Percentiles rank a stretch among this genome's conserved stretches.
These are phyloP conservation scores for Rhadinocentrus ornatus DNA, from an alignment of 2,797 vertebrate species.

Conservation along the genomic window DNA sequence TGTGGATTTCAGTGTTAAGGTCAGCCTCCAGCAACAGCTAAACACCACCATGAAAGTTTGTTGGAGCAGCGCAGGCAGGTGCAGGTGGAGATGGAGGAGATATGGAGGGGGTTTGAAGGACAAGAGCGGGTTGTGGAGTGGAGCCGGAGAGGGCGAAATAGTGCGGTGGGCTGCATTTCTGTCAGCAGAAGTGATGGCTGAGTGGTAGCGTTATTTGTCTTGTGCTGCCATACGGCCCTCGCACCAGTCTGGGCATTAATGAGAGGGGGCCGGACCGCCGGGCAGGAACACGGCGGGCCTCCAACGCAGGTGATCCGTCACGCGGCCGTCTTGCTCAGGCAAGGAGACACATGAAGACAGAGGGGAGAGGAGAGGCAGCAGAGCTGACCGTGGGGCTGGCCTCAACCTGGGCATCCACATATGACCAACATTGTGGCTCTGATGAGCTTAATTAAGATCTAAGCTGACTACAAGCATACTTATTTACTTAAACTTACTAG, in stretches of 20 bases:
- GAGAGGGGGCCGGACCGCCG: slow-evolving; percentile 85
- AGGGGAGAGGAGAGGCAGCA: slow-evolving; percentile 56
- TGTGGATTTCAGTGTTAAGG: slow-evolving; percentile 38
- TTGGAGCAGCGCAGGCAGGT: slow-evolving; percentile 67
- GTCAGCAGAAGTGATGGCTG: slow-evolving; percentile 90
- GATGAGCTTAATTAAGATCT: slow-evolving; percentile 29
- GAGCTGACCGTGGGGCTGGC: slow-evolving; percentile 43
- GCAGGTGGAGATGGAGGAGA: slow-evolving; percentile 66
- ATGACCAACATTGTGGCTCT: slow-evolving; percentile 40
- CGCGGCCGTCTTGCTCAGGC: slow-evolving; percentile 70
- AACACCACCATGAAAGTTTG: slow-evolving; percentile 61
- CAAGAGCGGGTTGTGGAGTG: slow-evolving; percentile 74
- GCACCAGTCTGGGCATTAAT: slow-evolving; percentile 84
- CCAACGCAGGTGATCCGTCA: slow-evolving; percentile 85
- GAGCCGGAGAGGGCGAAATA: slow-evolving; percentile 83
- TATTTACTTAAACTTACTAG: slow-evolving; percentile 27
- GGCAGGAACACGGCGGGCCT: slow-evolving; percentile 81
- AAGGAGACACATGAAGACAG: slow-evolving; percentile 70
- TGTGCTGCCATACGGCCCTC: slow-evolving; percentile 85
- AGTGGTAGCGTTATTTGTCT: slow-evolving; percentile 86
- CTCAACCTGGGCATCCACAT: slow-evolving; percentile 46
- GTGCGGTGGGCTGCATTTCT: slow-evolving; percentile 87
- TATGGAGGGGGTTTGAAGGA: slow-evolving; percentile 68
- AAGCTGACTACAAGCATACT: slow-evolving; percentile 6
- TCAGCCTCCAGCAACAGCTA: slow-evolving; percentile 51